Conservation (phyloP, 1,140 invertebrate genomes). For the Drosophila miranda region DNA sequence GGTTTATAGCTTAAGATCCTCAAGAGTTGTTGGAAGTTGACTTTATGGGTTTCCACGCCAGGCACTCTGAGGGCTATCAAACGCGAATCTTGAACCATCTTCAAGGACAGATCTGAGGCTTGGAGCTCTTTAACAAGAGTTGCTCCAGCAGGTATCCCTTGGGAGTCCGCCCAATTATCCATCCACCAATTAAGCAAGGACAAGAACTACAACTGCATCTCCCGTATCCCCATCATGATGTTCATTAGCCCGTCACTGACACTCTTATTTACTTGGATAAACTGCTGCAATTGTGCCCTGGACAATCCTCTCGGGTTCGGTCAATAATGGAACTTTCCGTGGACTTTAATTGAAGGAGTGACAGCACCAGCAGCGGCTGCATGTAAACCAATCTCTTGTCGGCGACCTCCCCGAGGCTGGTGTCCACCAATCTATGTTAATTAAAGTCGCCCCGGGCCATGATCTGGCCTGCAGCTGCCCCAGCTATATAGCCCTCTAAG, state of each 20-base stretch:
- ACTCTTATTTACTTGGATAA: constrained; percentile 45
- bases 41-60: too few relatives aligned
- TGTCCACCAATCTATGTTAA: constrained; percentile 29
- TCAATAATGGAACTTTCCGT: constrained; percentile 49
- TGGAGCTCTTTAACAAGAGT: too few relatives aligned
- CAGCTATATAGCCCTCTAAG: not conserved
- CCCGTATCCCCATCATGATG: constrained; percentile 1
- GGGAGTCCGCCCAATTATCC: too few relatives aligned
- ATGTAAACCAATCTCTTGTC: constrained; percentile 26
- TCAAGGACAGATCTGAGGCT: too few relatives aligned
- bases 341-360: constrained; percentile 55
- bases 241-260: constrained; percentile 34
- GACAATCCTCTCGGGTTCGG: constrained; percentile 21
- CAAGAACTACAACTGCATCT: constrained; percentile 14
- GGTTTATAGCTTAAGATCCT: too few relatives aligned
- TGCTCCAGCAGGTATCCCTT: too few relatives aligned
- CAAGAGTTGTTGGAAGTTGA: too few relatives aligned
- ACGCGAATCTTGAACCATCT: too few relatives aligned
- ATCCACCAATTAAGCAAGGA: constrained; percentile 26
- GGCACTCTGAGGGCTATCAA: too few relatives aligned
- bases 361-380: constrained; percentile 26
- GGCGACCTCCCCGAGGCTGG: not conserved
- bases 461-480: constrained; percentile 25
- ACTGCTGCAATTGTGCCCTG: constrained; percentile 49
- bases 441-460: constrained; percentile 33